Evolutionary conservation across 2,113 vertebrate species (phyloP).

Genomic region (Mustela nigripes): DNA sequence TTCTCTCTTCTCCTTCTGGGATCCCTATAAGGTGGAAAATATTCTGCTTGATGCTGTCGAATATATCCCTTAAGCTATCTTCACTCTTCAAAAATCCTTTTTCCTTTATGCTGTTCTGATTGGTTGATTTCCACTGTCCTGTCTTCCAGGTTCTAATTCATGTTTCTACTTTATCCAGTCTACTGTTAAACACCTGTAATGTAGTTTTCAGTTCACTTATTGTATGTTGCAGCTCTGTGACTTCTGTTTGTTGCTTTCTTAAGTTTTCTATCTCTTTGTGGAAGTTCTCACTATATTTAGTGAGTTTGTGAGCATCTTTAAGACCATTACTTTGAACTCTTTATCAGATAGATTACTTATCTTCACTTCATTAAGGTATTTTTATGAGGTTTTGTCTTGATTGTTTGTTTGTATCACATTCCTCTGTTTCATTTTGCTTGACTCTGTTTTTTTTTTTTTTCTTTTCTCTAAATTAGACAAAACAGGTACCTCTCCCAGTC

Average conservation of each 20-base stretch:
- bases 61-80: neutral
- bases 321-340: neutral
- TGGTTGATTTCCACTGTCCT: neutral
- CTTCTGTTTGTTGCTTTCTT: neutral
- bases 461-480: neutral
- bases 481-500: neutral
- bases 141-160: neutral
- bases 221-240: neutral
- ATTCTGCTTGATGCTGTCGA: neutral
- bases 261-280: neutral
- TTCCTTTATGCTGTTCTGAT: neutral
- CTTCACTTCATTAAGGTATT: neutral
- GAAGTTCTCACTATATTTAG: neutral
- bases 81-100: neutral
- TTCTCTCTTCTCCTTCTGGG: neutral
- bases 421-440: neutral
- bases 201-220: neutral
- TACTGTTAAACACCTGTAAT: neutral
- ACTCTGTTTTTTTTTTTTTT: neutral
- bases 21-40: neutral
- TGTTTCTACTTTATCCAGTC: neutral
- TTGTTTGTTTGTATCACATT: neutral
- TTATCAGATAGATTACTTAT: neutral
- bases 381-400: neutral
- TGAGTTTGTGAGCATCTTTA: neutral